Evolutionary conservation across 2,888 invertebrate species (phyloP).

Genomic region (Chorisops tibialis): DNA sequence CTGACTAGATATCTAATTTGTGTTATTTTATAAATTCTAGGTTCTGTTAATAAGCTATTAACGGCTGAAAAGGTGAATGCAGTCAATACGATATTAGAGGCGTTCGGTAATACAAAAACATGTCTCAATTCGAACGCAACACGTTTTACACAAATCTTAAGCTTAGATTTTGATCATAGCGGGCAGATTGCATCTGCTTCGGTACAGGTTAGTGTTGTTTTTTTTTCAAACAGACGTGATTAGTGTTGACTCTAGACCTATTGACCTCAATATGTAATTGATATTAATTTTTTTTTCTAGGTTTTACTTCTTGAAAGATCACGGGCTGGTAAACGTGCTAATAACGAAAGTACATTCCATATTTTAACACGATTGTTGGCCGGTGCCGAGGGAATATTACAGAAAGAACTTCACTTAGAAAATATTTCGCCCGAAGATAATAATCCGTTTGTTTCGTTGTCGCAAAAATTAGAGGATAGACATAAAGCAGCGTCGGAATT

Average conservation of each 20-base stretch:
- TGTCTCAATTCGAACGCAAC: constrained; percentile 84
- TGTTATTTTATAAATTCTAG: constrained; percentile 37
- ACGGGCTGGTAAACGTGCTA: constrained; percentile 64
- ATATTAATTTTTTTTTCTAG: constrained; percentile 56
- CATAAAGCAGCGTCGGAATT: constrained; percentile 79
- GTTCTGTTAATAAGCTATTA: constrained; percentile 68
- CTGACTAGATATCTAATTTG: background rate
- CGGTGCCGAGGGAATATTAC: constrained; percentile 76
- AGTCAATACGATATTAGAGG: constrained; percentile 78
- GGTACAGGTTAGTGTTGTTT: constrained; percentile 61
- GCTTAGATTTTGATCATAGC: constrained; percentile 90
- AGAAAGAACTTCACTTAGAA: constrained; percentile 80
- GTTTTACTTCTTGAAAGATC: constrained; percentile 77
- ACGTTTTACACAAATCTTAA: constrained; percentile 86
- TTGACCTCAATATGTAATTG: background rate
- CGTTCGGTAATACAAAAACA: constrained; percentile 86
- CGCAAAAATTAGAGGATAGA: constrained; percentile 76
- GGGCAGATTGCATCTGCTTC: constrained; percentile 88
- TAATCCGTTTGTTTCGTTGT: constrained; percentile 75
- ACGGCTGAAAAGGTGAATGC: constrained; percentile 82
- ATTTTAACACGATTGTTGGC: constrained; percentile 56
- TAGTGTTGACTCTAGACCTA: background rate
- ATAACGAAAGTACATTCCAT: constrained; percentile 58
- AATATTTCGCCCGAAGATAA: constrained; percentile 62
- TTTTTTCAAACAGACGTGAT: background rate